phyloP scores from a whole-genome alignment of 2,888 invertebrate species.

The Idaea biselata region DNA sequence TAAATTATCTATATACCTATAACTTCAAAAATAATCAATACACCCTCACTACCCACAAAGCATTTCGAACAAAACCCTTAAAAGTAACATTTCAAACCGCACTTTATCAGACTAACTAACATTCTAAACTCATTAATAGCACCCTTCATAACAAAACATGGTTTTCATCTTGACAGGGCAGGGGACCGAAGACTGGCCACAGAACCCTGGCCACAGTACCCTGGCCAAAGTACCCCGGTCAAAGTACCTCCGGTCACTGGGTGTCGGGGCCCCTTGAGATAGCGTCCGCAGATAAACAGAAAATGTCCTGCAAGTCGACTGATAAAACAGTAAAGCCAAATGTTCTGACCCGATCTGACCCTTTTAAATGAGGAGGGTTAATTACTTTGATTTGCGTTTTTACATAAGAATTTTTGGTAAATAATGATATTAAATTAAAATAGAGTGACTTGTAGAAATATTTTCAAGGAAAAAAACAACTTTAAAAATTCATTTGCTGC shows the following conservation, averaged over 20 bases:
- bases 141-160: conserved; percentile 65
- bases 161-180: conserved; percentile 68
- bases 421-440: conserved; percentile 19
- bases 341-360: conserved; percentile 42
- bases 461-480: no score
- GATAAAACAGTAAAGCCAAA: conserved; percentile 70
- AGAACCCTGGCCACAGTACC: conserved; percentile 46
- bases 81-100: conserved; percentile 20
- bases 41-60: neutral
- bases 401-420: conserved; percentile 15
- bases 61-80: conserved; percentile 1
- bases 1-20: no score
- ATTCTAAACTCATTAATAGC: conserved; percentile 65
- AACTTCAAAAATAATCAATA: no score
- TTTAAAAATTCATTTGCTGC: no score
- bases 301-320: conserved; percentile 63
- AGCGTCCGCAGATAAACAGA: conserved; percentile 61
- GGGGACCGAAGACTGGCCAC: conserved; percentile 53
- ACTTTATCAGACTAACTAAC: conserved; percentile 31
- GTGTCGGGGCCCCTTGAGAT: conserved; percentile 60
- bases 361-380: conserved; percentile 13
- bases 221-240: conserved; percentile 35
- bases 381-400: conserved; percentile 9
- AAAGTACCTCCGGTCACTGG: conserved; percentile 42
- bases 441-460: neutral